Percentiles rank a stretch among this genome's conserved stretches.
Evolutionary conservation across 2,113 vertebrate species (phyloP).

Genomic region (Pelecanoides urinatrix): DNA sequence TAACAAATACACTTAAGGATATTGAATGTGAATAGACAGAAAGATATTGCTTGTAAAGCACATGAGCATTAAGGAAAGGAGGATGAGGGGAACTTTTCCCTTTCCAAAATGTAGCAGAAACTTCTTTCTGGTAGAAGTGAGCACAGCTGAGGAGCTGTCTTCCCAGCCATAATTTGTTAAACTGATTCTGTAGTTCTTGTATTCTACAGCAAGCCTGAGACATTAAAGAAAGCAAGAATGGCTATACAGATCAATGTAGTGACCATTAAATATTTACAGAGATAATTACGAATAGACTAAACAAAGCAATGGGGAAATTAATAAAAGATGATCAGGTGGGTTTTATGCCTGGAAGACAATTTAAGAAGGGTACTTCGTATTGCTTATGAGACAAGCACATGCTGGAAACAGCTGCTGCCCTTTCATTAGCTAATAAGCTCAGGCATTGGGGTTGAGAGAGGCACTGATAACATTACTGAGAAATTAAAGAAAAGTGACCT

Average conservation of each 20-base stretch:
- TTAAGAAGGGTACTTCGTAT: background rate
- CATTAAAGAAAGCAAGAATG: slow-evolving; percentile 36
- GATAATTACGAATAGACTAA: slow-evolving; percentile 61
- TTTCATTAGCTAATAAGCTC: background rate
- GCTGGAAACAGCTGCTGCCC: slow-evolving; percentile 14
- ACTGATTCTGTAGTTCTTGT: background rate
- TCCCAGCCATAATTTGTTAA: background rate
- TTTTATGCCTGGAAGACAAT: slow-evolving; percentile 54
- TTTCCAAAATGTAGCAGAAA: background rate
- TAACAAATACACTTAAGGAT: background rate
- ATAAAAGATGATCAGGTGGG: slow-evolving; percentile 55
- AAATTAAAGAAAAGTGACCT: background rate
- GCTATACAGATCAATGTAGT: slow-evolving; percentile 44
- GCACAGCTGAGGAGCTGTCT: background rate
- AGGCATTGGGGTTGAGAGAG: background rate
- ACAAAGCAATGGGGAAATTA: slow-evolving; percentile 46
- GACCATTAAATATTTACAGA: slow-evolving; percentile 65
- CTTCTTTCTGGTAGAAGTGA: background rate
- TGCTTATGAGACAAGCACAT: slow-evolving; percentile 11
- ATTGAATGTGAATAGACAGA: background rate
- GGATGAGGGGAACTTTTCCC: background rate
- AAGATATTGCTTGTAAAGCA: background rate
- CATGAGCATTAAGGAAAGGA: background rate
- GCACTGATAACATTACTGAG: background rate
- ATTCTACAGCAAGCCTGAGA: background rate